These are phyloP conservation scores for Alouatta palliata DNA, from an alignment of 2,113 vertebrate species.

Conservation along the genomic window DNA sequence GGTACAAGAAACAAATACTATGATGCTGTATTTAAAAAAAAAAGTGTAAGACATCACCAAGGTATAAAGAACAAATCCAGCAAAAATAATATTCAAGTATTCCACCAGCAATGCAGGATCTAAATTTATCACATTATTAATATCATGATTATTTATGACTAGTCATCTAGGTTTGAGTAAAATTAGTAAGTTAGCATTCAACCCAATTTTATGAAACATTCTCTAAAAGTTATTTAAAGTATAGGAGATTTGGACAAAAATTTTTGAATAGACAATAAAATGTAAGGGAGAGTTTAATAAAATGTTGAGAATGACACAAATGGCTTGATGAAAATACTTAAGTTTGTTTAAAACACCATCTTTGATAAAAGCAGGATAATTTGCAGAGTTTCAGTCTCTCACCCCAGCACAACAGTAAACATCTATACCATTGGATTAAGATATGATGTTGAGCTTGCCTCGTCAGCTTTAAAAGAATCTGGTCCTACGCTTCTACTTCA, in stretches of 20 bases:
- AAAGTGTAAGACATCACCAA: not conserved
- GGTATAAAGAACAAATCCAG: not conserved
- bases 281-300: not conserved
- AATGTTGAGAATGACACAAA: not conserved
- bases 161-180: not conserved
- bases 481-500: not conserved
- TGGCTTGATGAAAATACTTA: not conserved
- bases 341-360: not conserved
- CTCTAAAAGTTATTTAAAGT: not conserved
- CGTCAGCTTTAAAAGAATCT: not conserved
- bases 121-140: not conserved
- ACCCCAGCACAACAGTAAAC: not conserved
- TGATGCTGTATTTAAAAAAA: too few relatives aligned
- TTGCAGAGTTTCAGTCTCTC: not conserved
- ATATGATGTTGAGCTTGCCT: not conserved
- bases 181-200: not conserved
- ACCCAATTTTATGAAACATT: not conserved
- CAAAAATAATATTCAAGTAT: slow-evolving; percentile 5
- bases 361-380: slow-evolving; percentile 14
- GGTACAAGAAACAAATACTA: too few relatives aligned
- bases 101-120: not conserved
- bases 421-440: not conserved
- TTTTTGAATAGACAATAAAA: not conserved
- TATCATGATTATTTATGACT: not conserved
- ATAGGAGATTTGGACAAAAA: not conserved